Base-by-base conservation (phyloP, 2,113 vertebrate genomes). In the Macrotus californicus region DNA sequence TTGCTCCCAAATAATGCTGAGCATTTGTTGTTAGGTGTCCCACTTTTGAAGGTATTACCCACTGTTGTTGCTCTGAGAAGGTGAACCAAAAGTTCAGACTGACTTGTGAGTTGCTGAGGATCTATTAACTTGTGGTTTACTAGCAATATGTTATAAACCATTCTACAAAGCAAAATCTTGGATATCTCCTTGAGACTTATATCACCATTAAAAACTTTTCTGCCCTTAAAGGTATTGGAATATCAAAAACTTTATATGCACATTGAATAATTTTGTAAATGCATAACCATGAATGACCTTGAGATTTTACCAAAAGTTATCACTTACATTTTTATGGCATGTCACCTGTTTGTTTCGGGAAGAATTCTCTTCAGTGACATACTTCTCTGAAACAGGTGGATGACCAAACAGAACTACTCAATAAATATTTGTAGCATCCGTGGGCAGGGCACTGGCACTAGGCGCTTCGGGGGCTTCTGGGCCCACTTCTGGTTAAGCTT, bases 301-400 rank as follows among this genome's bases (percentile, higher is more conserved):
- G 75, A 95, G 39, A 79, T 75, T 91, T 93, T 87, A 89, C 26
- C 54, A 92, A 88, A 91, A 54, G 43, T 94, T 91, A 94, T 93
- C 80, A 81, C 39, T 94, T 93, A 80, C 13, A 66, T 89, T 95
- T 96, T 94, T 95, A 88, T 94, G 56, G 56, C 50, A 82, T 94
- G 93, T 41, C 24, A 75, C 48, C 82, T 93, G 89, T 36, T 95
- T 97, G 41, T 46, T 95, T 89, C 39, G 22, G 67, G 75, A 92
- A 87, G 52, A 90, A 89, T 84, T 87, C 39, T 87, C 66, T 59
- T 83, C 1, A 59, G 29, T 94, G 50, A 69, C 70, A 48, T 73
- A 26, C 85, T 95, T 92, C 93, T 70, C 85, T 92, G 66, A 79
- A 50, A 87, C 48, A 29, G 14, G 18, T 88, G 13, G n/a, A 52